Base-by-base conservation (phyloP, 2,888 invertebrate species). In the Philereme transversata region DNA sequence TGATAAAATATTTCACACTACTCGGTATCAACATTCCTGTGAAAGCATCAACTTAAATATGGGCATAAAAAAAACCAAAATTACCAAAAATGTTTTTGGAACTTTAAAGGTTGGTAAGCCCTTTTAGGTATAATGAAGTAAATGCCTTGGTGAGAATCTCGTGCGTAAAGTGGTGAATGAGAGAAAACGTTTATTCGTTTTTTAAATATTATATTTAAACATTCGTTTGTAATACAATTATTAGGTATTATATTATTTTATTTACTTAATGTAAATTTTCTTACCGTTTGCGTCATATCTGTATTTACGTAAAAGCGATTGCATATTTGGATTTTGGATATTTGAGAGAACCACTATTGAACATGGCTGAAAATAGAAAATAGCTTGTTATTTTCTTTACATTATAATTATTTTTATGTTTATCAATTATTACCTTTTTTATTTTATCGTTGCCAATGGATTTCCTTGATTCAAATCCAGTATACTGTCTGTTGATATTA, bases 1-100 rank as follows among this genome's bases (percentile, higher is more conserved):
- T 91, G 11, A 90, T 81, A 62, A 82, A 91, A 68, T 91, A 91
- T 68, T 86, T 84, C 22, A 91, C 90, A 63, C 91, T 91, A 74
- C 83, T 82, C 33, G 90, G 91, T 65, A 91, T 91, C 33, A 91
- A 78, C 7, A 83, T 65, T 51, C 91, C 91, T 91, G 71, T 44
- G 75, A 66, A 40, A 4, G 7, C 47, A 47, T 0, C 34, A 22
- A 22, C 22, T 1, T 22, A 22, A 22, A 22, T 22, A 22, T 22
- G 3, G 22, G 22, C 22, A 1, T 22, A 22, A 22, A 22, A 22
- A 1, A 22, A 22, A 22, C 22, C 3, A 22, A 22, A 22, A 22
- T 22, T 22, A 22, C 22, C 22, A 22, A 22, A 22, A 22, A 22
- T 22, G 1, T 1, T 22, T 22, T 22, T 22, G 3, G 1, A 22